These are phyloP conservation scores for Leucania comma DNA, from an alignment of 2,888 invertebrate species.

Conservation along the genomic window DNA sequence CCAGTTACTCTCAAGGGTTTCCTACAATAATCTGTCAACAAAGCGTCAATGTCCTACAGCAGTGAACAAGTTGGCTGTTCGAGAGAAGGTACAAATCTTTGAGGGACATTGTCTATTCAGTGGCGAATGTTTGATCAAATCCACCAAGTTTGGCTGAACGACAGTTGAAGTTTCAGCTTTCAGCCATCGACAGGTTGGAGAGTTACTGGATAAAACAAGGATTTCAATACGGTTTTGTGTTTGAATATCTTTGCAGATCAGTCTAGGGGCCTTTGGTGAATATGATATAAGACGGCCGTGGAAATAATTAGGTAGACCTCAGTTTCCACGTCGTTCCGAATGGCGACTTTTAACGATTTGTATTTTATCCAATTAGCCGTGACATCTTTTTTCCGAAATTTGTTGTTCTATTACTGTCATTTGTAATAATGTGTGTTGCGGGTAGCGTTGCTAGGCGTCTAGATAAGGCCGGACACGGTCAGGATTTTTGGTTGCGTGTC, in stretches of 20 bases:
- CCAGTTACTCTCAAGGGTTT: slow-evolving; percentile 21
- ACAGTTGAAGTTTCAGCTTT: slow-evolving; percentile 52
- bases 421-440: background rate
- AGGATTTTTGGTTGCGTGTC: too few relatives aligned
- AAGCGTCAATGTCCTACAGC: slow-evolving; percentile 47
- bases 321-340: background rate
- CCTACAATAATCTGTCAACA: slow-evolving; percentile 36
- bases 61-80: slow-evolving; percentile 23
- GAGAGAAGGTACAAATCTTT: slow-evolving; percentile 42
- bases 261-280: slow-evolving; percentile 48
- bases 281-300: slow-evolving; percentile 33
- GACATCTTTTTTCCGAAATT: slow-evolving; percentile 7
- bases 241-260: slow-evolving; percentile 46
- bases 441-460: too few relatives aligned
- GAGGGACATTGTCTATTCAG: slow-evolving; percentile 36
- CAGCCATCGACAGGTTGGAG: slow-evolving; percentile 41
- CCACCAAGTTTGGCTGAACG: slow-evolving; percentile 51
- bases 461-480: too few relatives aligned
- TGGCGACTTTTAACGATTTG: background rate
- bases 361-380: slow-evolving; percentile 10
- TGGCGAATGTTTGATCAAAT: slow-evolving; percentile 54
- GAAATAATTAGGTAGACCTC: slow-evolving; percentile 25
- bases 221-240: slow-evolving; percentile 30
- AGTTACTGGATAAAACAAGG: slow-evolving; percentile 27
- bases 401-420: background rate